Conservation (phyloP, 2,888 invertebrate genomes). For the Abrostola tripartita region DNA sequence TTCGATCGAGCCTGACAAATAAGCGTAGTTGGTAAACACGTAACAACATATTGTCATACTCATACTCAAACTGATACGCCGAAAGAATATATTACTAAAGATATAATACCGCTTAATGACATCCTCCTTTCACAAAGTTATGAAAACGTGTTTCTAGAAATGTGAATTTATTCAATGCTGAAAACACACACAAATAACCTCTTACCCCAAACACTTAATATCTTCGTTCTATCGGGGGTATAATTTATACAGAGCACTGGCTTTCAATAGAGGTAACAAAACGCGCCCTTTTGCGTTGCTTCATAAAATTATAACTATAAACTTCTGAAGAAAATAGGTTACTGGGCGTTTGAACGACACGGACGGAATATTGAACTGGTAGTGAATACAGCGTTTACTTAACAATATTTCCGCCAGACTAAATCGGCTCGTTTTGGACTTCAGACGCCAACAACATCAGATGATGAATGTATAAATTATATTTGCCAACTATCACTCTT, state of each 20-base stretch:
- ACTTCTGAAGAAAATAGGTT: slow-evolving; percentile 19
- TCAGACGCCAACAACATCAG: neutral
- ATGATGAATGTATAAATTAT: neutral
- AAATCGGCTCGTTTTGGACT: neutral
- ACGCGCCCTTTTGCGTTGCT: slow-evolving; percentile 3
- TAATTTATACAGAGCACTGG: too few species aligned
- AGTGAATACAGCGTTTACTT: neutral
- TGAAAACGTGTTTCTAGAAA: neutral
- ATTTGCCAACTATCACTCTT: neutral
- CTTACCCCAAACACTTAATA: too few species aligned
- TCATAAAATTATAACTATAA: slow-evolving; percentile 25
- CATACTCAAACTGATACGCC: neutral
- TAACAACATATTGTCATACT: neutral
- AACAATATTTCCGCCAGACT: neutral
- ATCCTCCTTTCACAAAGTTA: neutral
- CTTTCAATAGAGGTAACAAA: neutral
- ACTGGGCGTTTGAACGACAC: neutral
- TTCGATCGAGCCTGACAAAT: neutral
- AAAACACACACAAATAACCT: too few species aligned
- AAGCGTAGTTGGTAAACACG: neutral
- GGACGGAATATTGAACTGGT: slow-evolving; percentile 2
- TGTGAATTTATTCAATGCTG: too few species aligned
- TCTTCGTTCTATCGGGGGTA: too few species aligned
- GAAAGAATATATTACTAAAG: neutral
- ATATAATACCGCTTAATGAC: neutral